These are phyloP conservation scores for Herminia tarsipennalis DNA, from an alignment of 2,888 invertebrate genomes.

Conservation along the genomic window DNA sequence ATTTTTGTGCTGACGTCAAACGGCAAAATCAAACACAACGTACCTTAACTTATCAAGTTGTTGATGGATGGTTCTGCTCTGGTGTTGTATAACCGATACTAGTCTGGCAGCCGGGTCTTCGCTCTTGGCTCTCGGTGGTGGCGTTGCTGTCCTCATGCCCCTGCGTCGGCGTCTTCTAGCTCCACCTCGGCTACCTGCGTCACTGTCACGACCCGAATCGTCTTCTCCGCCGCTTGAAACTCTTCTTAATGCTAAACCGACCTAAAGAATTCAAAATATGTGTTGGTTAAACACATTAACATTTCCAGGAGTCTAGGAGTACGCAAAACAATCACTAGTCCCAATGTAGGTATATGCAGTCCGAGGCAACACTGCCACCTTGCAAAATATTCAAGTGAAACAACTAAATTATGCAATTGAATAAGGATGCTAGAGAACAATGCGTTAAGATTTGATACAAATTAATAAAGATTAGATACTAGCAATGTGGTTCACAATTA, in stretches of 20 bases:
- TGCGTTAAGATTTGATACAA: no score
- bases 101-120: slow-evolving; percentile 76
- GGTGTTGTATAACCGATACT: slow-evolving; percentile 79
- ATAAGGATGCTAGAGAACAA: no score
- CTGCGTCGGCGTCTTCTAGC: slow-evolving; percentile 63
- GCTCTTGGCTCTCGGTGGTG: slow-evolving; percentile 65
- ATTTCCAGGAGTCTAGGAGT: no score
- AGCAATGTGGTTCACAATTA: no score
- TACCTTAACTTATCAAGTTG: slow-evolving; percentile 80
- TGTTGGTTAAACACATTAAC: neutral
- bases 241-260: slow-evolving; percentile 77
- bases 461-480: no score
- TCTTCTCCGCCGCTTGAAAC: slow-evolving; percentile 80
- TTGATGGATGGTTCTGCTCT: slow-evolving; percentile 79
- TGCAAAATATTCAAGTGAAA: no score
- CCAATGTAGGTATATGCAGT: no score
- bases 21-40: neutral
- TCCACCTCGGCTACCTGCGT: slow-evolving; percentile 67
- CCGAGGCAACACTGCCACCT: no score
- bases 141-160: slow-evolving; percentile 62
- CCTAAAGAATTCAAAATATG: slow-evolving; percentile 56
- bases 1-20: no score
- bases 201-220: slow-evolving; percentile 81
- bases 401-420: no score
- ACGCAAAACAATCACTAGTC: no score